Conservation (phyloP, 2,113 vertebrate genomes). For the Empidonax alnorum region DNA sequence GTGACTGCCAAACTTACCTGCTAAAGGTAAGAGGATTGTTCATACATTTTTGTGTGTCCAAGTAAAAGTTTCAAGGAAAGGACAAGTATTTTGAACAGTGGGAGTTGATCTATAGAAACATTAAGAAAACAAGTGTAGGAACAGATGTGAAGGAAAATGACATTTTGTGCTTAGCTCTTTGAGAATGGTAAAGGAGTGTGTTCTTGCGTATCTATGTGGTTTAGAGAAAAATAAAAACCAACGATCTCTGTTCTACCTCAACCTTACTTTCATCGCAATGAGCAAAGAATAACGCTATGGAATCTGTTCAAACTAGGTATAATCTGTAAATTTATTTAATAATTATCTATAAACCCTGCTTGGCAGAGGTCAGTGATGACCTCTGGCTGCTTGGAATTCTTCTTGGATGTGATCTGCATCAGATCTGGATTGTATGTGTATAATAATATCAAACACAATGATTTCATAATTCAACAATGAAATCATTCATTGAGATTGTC, state of each 20-base stretch:
- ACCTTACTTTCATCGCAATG: not conserved
- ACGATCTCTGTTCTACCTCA: not conserved
- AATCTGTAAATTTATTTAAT: not conserved
- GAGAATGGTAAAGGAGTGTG: not conserved
- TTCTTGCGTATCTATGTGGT: not conserved
- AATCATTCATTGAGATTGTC: not conserved
- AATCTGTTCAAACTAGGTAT: not conserved
- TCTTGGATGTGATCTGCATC: not conserved
- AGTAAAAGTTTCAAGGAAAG: not conserved
- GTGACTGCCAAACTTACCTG: slow-evolving; percentile 94
- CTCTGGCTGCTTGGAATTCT: slow-evolving; percentile 1
- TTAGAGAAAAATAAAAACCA: not conserved
- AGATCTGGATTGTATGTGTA: not conserved
- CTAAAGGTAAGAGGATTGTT: slow-evolving; percentile 79
- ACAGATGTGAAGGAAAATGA: not conserved
- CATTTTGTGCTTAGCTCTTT: not conserved
- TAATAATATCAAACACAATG: not conserved
- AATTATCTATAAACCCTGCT: not conserved
- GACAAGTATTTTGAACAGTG: not conserved
- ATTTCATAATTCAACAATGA: slow-evolving; percentile 14
- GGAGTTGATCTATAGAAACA: not conserved
- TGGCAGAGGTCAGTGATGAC: not conserved
- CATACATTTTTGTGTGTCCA: not conserved
- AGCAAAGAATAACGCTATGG: not conserved
- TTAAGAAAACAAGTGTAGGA: not conserved